phyloP scores from a whole-genome alignment of 2,888 invertebrate species.

The Euplexia lucipara region DNA sequence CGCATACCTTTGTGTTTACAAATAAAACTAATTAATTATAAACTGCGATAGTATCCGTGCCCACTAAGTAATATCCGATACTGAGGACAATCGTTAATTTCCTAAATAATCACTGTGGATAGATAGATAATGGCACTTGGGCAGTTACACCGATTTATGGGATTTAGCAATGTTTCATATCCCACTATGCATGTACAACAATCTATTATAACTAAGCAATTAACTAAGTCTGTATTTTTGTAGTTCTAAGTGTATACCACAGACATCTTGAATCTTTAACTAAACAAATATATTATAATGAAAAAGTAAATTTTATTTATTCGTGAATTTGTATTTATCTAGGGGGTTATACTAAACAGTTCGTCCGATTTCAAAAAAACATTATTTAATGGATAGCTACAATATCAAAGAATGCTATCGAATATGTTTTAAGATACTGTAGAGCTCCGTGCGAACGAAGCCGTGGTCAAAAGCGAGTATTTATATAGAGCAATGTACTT shows the following conservation, averaged over 20 bases:
- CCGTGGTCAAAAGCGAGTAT: no score
- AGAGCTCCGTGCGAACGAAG: no score
- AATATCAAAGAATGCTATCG: no score
- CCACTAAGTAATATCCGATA: slow-evolving; percentile 27
- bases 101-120: slow-evolving; percentile 26
- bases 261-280: slow-evolving; percentile 18
- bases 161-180: not conserved
- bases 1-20: slow-evolving; percentile 48
- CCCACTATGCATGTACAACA: not conserved
- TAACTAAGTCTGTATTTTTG: not conserved
- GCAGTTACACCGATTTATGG: slow-evolving; percentile 23
- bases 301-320: no score
- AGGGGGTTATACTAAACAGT: no score
- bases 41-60: slow-evolving; percentile 30
- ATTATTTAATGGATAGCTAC: no score
- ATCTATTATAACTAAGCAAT: not conserved
- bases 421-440: no score
- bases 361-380: no score
- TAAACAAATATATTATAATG: no score
- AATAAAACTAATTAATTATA: slow-evolving; percentile 50
- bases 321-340: no score
- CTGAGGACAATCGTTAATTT: slow-evolving; percentile 32
- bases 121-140: slow-evolving; percentile 14
- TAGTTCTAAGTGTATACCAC: no score
- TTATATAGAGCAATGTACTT: slow-evolving; percentile 32